phyloP scores from a whole-genome alignment of 2,113 vertebrate species.

The Microtus montanus region DNA sequence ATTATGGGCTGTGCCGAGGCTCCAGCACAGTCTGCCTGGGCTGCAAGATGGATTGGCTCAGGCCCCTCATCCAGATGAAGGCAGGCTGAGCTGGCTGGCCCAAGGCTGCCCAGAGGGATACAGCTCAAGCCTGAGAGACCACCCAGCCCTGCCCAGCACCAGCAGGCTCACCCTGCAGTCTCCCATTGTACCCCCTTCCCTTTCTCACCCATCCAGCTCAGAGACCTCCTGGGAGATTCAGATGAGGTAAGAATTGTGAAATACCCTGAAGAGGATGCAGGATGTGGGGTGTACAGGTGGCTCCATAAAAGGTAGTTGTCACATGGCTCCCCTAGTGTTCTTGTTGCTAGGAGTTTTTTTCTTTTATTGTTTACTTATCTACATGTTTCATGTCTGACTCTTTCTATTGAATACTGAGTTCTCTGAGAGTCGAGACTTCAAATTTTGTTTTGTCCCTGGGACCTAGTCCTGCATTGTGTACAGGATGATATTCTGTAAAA shows the following conservation, averaged over 20 bases:
- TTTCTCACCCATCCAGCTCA: neutral
- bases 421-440: neutral
- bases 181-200: no score
- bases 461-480: neutral
- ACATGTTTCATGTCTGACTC: neutral
- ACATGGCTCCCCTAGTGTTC: neutral
- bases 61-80: constrained; percentile 23
- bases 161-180: neutral
- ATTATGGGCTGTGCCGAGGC: constrained; percentile 40
- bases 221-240: neutral
- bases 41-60: constrained; percentile 64
- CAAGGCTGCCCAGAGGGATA: neutral
- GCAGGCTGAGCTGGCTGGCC: neutral
- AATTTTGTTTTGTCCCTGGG: neutral
- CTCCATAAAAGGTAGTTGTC: neutral
- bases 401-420: neutral
- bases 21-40: neutral
- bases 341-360: neutral
- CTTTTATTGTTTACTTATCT: neutral
- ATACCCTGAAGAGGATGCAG: neutral
- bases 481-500: neutral
- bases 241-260: neutral
- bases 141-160: neutral
- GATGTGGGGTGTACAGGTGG: neutral
- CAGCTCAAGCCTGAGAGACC: neutral